Base-by-base conservation (phyloP, 2,797 vertebrate genomes). In the Acanthornis magna region DNA sequence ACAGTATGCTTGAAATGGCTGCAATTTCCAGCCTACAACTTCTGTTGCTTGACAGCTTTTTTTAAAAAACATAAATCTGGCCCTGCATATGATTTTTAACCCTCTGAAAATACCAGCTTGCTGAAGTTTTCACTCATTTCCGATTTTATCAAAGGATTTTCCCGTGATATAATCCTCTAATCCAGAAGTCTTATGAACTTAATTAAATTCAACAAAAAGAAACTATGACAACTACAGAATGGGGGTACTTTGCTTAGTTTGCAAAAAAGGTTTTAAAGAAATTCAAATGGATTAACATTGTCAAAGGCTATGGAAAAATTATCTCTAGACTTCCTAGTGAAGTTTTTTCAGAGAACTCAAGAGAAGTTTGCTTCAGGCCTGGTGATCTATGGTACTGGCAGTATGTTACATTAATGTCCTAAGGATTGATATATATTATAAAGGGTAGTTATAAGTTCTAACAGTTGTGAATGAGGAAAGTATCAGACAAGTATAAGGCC, bases 361-460 rank as follows among this genome's bases (percentile, higher is more conserved):
- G 20, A 78, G 70, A 89, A 94, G 51, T 81, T 94, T 79, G 8
- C 85, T 76, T 45, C 38, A 81, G 70, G 32, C 36, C 58, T 88
- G 29, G 32, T 95, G 94, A 96, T 96, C 32, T 93, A 93, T 81
- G 45, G 27, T 53, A 47, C 45, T 84, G 79, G 60, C 73, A 93
- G 79, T 89, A 81, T 63, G 73, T 94, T 96, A 93, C 73, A 3
- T 88, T 96, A 92, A 92, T 86, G 87, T 72, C 85, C 17, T 47
- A 83, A 89, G 73, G 78, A 94, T 94, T 96, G 95, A 92, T 76
- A 60, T 94, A 70, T 91, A 78, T 95, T 91, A 84, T 88, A 91
- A 88, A 88, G 73, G 54, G 74, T 95, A 85, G 66, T 91, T 97
- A 73, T 82, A 94, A 93, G 79, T 90, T 93, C 82, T 61, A 94